Evolutionary conservation across 35 echinoderm and acorn worm species (phyloP), one percentile per base, ranked within the genome.

Genomic region (Diadema setosum): DNA sequence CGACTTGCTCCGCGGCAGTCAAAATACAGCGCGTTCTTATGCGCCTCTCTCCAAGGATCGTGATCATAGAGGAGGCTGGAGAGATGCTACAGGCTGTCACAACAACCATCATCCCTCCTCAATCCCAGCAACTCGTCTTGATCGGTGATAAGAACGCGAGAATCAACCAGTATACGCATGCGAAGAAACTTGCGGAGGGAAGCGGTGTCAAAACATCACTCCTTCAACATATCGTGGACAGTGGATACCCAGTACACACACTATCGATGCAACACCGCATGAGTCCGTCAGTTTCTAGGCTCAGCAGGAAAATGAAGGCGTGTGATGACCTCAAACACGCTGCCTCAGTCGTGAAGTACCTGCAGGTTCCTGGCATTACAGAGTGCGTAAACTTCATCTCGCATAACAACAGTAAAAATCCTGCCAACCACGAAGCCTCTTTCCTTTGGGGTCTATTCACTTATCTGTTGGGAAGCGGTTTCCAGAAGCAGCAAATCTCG

Each of bases 1-100:
- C 94, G 75, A 99, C 96, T 76, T 89, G 92, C 56, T 81, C 87
- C 39, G 52, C 87, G 21, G 87, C 70, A 42, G 87, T 75, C 32
- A 76, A 75, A 49, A 81, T 26, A 31, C 55, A 43, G 35, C 58
- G 58, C 33, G 50, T 36, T 34, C 17, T 89, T 4, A 33, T 60
- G 83, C 94, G 93, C 17, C 25, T 58, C 27, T 26, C 25, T 16
- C 75, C 87, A 1, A 32, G 49, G 30, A 61, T 89, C 30, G 50
- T 89, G 6, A 63, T 89, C 43, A 64, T 89, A 39, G 87, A 89
- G 46, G 87, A 89, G 64, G 87, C 70, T 48, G 87, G 73, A 23
- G 87, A 89, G 56, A 46, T 89, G 20, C 75, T 89, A 7, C 70
- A 89, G 42, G 46, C 87, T 24, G 37, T 60, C 7, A 89, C 76